Evolutionary conservation across 2,888 invertebrate genomes (phyloP).

Genomic region (Cheilosia grossa): DNA sequence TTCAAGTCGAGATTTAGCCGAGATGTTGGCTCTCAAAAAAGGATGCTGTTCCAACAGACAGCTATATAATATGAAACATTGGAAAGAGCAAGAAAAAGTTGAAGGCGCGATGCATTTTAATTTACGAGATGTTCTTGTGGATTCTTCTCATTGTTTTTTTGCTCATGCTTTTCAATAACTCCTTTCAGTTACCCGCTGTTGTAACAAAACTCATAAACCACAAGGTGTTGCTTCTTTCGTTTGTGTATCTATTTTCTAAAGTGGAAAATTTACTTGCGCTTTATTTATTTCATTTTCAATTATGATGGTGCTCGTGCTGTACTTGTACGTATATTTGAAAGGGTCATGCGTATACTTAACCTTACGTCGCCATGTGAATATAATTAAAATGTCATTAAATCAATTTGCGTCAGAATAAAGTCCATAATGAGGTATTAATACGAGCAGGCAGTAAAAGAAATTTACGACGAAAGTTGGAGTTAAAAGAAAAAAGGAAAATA

Average conservation of each 20-base stretch:
- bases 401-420: slow-evolving; percentile 65
- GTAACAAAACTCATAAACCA: slow-evolving; percentile 64
- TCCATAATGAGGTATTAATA: slow-evolving; percentile 45
- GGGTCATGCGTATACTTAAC: slow-evolving; percentile 70
- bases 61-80: slow-evolving; percentile 28
- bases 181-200: slow-evolving; percentile 53
- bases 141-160: slow-evolving; percentile 24
- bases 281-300: slow-evolving; percentile 43
- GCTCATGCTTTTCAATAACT: slow-evolving; percentile 45
- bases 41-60: slow-evolving; percentile 42
- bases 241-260: slow-evolving; percentile 34
- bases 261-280: slow-evolving; percentile 31
- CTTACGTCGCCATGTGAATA: slow-evolving; percentile 66
- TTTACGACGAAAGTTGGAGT: too few species aligned
- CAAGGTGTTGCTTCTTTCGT: slow-evolving; percentile 61
- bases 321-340: slow-evolving; percentile 29
- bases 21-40: slow-evolving; percentile 21
- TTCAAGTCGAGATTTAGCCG: slow-evolving; percentile 46
- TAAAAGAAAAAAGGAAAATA: too few species aligned
- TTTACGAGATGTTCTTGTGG: slow-evolving; percentile 72
- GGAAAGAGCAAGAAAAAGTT: slow-evolving; percentile 26
- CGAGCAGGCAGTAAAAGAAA: slow-evolving; percentile 3
- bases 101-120: slow-evolving; percentile 74
- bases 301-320: slow-evolving; percentile 21
- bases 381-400: slow-evolving; percentile 73